Conservation (phyloP, 2,888 invertebrate genomes). For the Yponomeuta evonymella region DNA sequence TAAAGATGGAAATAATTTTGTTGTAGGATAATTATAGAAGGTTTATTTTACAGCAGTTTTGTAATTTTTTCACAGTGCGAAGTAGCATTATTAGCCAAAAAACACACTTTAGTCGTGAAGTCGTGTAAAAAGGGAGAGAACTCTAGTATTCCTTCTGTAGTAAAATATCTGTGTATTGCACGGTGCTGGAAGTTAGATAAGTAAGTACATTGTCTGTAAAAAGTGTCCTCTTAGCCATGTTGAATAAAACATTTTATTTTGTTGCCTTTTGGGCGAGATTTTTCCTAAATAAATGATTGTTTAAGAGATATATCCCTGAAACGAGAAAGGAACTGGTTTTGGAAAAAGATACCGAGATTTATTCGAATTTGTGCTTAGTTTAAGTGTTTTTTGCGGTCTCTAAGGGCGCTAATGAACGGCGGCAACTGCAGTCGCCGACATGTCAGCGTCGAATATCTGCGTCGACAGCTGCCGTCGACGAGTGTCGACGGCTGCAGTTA, state of each 20-base stretch:
- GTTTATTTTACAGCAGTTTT: too few species aligned
- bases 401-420: too few species aligned
- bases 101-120: too few species aligned
- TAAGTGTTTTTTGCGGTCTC: too few species aligned
- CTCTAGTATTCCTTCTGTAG: background rate
- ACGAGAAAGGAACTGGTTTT: background rate
- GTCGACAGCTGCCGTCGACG: too few species aligned
- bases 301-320: background rate
- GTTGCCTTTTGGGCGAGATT: background rate
- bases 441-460: too few species aligned
- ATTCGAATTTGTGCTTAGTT: background rate
- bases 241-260: conserved; percentile 2
- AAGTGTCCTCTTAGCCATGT: background rate
- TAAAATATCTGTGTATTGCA: background rate
- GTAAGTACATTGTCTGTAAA: background rate
- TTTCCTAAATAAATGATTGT: conserved; percentile 2
- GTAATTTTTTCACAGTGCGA: too few species aligned
- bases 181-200: background rate
- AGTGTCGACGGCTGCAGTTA: too few species aligned
- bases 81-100: too few species aligned
- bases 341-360: background rate
- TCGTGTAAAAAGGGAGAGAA: background rate
- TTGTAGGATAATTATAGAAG: too few species aligned
- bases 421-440: too few species aligned
- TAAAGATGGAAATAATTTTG: too few species aligned